These are phyloP conservation scores for Poeciliopsis prolifica DNA, from an alignment of 2,113 vertebrate species.

Conservation along the genomic window DNA sequence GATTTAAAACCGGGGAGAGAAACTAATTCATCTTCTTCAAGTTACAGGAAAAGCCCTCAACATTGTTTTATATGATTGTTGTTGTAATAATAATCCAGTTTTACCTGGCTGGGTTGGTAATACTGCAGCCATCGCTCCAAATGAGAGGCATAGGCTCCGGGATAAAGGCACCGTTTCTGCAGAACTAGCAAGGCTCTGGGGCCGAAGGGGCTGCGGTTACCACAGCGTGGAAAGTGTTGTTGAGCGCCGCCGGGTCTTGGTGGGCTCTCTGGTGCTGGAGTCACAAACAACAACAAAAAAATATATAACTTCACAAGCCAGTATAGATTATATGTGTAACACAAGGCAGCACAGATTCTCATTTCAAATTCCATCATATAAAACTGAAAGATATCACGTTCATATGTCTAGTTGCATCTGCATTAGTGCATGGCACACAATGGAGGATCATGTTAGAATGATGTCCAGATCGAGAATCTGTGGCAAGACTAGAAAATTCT, in stretches of 20 bases:
- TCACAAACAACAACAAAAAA: not conserved
- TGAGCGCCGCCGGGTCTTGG: constrained; percentile 89
- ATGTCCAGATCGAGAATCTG: no score
- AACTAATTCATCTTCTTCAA: not conserved
- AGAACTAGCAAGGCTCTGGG: constrained; percentile 84
- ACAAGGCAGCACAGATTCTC: not conserved
- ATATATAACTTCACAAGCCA: not conserved
- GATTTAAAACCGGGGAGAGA: not conserved
- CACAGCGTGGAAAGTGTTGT: constrained; percentile 93
- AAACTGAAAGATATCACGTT: no score
- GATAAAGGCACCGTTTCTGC: constrained; percentile 89
- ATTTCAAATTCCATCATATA: no score
- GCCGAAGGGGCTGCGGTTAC: constrained; percentile 84
- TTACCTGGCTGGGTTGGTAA: constrained; percentile 90
- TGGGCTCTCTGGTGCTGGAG: constrained; percentile 94
- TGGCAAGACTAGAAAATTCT: no score
- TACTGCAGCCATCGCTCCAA: constrained; percentile 89
- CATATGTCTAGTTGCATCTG: no score
- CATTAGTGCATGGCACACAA: no score
- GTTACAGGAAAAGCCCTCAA: no score
- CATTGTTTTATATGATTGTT: constrained; percentile 43
- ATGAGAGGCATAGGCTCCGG: constrained; percentile 89
- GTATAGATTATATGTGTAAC: not conserved
- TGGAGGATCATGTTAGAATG: no score
- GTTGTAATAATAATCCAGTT: not conserved